Conservation (phyloP, 2,888 invertebrate species). For the Alcis repandata region DNA sequence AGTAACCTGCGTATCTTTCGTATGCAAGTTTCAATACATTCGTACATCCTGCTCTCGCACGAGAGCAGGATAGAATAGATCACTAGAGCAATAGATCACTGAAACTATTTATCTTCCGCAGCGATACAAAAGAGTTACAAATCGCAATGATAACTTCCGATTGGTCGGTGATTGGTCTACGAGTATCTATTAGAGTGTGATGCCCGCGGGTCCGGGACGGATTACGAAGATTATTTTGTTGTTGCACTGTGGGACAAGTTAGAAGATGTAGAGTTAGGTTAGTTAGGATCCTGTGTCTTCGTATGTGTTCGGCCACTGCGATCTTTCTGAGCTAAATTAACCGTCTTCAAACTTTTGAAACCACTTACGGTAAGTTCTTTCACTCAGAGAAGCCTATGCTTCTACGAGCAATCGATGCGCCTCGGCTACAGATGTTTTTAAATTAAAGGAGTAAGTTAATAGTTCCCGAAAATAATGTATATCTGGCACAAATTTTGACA, state of each 20-base stretch:
- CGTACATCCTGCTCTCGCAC: too few species aligned
- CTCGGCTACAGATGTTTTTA: neutral
- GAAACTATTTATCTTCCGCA: neutral
- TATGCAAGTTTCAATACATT: too few species aligned
- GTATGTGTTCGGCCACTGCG: neutral
- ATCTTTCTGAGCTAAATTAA: neutral
- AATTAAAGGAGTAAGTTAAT: neutral
- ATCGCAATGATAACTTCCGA: constrained; percentile 49
- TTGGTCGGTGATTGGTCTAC: constrained; percentile 63
- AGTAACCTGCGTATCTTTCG: too few species aligned
- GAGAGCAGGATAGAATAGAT: too few species aligned
- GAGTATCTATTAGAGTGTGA: constrained; percentile 62
- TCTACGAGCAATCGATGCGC: constrained; percentile 5
- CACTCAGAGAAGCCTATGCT: constrained; percentile 3
- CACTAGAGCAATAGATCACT: neutral
- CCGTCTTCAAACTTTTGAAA: constrained; percentile 6
- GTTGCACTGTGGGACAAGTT: constrained; percentile 32
- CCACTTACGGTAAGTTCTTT: neutral
- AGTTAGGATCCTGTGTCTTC: neutral
- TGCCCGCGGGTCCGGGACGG: constrained; percentile 60
- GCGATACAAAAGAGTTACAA: constrained; percentile 28
- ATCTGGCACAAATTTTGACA: constrained; percentile 5
- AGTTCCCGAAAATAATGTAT: constrained; percentile 1
- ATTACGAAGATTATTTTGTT: constrained; percentile 52
- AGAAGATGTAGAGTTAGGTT: constrained; percentile 26